Percentiles rank a stretch among this genome's conserved stretches.
Conservation (phyloP, 37 sponge, comb jelly and placozoan genomes). For the Ephydatia muelleri region DNA sequence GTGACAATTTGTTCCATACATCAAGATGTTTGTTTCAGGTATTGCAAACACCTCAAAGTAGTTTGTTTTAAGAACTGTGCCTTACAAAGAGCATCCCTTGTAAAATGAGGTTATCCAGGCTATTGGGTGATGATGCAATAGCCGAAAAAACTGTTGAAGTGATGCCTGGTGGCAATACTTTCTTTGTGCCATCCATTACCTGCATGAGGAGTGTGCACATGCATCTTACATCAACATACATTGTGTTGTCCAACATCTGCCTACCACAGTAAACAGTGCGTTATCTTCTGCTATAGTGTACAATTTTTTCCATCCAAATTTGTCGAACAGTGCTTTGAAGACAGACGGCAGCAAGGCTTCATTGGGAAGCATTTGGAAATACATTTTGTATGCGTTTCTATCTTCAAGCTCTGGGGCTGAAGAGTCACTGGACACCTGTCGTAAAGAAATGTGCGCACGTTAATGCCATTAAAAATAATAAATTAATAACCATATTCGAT, state of each 20-base stretch:
- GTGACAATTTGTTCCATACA: too few relatives aligned
- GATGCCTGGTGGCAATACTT: background rate
- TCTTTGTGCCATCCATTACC: background rate
- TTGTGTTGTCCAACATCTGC: background rate
- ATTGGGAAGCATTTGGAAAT: background rate
- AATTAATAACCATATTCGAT: too few relatives aligned
- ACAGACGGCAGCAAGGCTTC: background rate
- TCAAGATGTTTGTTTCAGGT: too few relatives aligned
- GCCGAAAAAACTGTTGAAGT: background rate
- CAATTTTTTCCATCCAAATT: background rate
- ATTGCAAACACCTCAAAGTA: too few relatives aligned
- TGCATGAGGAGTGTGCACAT: background rate
- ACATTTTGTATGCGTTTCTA: background rate
- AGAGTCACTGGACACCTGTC: background rate
- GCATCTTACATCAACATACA: too few relatives aligned
- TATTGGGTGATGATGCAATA: background rate
- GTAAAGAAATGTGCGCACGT: background rate
- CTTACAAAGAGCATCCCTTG: background rate
- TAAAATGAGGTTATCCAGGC: background rate
- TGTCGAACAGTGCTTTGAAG: background rate
- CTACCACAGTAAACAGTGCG: background rate
- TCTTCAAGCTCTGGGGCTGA: background rate
- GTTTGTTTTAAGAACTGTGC: too few relatives aligned
- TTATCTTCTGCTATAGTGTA: background rate
- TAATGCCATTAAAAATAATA: background rate